These are phyloP conservation scores for Poeciliopsis infans DNA, from an alignment of 2,797 vertebrate genomes.

Conservation along the genomic window DNA sequence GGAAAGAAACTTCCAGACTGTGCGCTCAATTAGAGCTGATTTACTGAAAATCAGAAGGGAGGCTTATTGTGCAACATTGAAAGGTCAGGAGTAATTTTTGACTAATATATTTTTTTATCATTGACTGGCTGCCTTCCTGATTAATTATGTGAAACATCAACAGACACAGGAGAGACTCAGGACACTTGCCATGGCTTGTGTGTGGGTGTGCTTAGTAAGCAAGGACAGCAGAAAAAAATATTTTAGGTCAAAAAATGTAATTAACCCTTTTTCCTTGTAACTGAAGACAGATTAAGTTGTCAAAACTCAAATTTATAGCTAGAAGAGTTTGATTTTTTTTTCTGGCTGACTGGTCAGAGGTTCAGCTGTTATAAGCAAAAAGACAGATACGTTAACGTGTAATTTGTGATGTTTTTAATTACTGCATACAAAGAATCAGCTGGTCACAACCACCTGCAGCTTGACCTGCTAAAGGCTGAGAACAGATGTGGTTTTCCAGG, in stretches of 20 bases:
- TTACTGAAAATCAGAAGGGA: conserved; percentile 54
- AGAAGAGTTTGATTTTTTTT: conserved; percentile 13
- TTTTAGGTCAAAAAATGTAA: conserved; percentile 32
- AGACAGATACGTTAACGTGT: neutral
- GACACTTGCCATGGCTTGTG: conserved; percentile 23
- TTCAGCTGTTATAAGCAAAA: neutral
- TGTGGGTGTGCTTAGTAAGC: conserved; percentile 45
- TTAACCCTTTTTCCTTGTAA: conserved; percentile 30
- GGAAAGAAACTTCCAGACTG: conserved; percentile 39
- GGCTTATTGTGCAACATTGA: conserved; percentile 41
- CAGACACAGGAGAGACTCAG: conserved; percentile 32
- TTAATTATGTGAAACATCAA: conserved; percentile 53
- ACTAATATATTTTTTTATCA: conserved; percentile 55
- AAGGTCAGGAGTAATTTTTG: conserved; percentile 68
- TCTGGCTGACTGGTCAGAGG: conserved; percentile 10
- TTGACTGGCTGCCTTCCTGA: conserved; percentile 43
- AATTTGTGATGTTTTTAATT: neutral
- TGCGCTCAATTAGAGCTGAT: conserved; percentile 49
- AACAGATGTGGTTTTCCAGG: neutral
- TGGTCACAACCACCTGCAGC: neutral
- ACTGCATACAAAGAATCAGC: neutral
- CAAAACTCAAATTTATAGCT: conserved; percentile 8
- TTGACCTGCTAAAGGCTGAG: neutral
- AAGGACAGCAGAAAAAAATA: conserved; percentile 7
- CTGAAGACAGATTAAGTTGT: conserved; percentile 20